Evolutionary conservation across 2,888 invertebrate genomes (phyloP).

Genomic region (Xestia c-nigrum): DNA sequence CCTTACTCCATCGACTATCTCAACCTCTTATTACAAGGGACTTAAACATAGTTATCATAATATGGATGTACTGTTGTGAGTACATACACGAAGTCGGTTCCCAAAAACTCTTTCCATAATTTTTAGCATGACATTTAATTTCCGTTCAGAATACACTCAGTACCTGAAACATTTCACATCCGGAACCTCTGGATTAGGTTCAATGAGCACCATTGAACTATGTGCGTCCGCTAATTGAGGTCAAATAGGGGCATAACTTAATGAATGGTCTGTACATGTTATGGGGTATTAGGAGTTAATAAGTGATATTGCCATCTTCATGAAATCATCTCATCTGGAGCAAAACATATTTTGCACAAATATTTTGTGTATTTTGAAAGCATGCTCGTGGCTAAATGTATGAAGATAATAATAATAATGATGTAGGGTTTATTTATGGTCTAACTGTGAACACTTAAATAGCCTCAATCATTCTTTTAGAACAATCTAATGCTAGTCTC

Average conservation of each 20-base stretch:
- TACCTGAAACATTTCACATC: not conserved
- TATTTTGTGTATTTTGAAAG: too few species aligned
- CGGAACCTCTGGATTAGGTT: conserved; percentile 30
- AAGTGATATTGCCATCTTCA: not conserved
- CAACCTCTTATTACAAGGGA: not conserved
- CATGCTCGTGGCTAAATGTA: too few species aligned
- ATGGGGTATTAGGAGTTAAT: not conserved
- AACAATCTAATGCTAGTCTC: too few species aligned
- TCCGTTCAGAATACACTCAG: conserved; percentile 3
- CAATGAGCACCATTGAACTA: conserved; percentile 45
- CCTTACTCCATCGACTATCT: too few species aligned
- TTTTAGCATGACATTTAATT: conserved; percentile 29
- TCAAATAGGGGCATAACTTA: conserved; percentile 38
- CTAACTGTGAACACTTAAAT: too few species aligned
- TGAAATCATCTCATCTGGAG: too few species aligned
- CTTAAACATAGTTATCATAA: not conserved
- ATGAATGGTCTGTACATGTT: conserved; percentile 5
- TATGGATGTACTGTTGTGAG: not conserved
- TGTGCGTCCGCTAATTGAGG: conserved; percentile 38
- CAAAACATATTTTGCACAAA: too few species aligned
- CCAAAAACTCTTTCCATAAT: conserved; percentile 1
- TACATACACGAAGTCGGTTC: not conserved
- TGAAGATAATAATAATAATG: too few species aligned
- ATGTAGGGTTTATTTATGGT: too few species aligned
- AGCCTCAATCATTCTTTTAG: too few species aligned